These are phyloP conservation scores for Cantharis rustica DNA, from an alignment of 2,888 invertebrate genomes.

Conservation along the genomic window DNA sequence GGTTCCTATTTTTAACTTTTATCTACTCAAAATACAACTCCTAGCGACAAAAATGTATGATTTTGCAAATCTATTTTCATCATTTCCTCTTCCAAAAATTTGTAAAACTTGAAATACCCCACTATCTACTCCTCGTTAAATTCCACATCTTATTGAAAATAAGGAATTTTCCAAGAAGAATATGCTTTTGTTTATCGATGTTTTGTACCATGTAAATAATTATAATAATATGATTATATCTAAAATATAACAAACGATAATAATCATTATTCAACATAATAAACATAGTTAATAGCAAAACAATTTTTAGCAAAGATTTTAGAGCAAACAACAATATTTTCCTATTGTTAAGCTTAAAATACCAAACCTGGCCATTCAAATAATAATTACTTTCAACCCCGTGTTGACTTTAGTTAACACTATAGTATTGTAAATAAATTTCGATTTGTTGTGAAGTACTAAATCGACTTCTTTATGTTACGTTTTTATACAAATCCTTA, in stretches of 20 bases:
- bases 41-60: too few species aligned
- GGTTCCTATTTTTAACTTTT: too few species aligned
- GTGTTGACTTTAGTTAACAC: not conserved
- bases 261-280: not conserved
- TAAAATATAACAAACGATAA: too few species aligned
- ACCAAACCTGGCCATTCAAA: not conserved
- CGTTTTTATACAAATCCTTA: not conserved
- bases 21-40: too few species aligned
- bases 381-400: not conserved
- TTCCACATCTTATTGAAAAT: too few species aligned
- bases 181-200: too few species aligned
- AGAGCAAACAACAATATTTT: not conserved
- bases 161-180: too few species aligned
- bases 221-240: not conserved
- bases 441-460: not conserved
- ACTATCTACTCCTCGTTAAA: too few species aligned
- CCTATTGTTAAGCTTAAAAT: not conserved
- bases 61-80: too few species aligned
- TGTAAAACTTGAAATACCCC: too few species aligned
- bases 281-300: not conserved
- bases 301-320: not conserved
- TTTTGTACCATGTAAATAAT: too few species aligned
- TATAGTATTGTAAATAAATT: not conserved
- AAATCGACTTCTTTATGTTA: not conserved
- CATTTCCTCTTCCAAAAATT: too few species aligned